Conservation (phyloP, 1,140 invertebrate genomes). For the Mya arenaria region DNA sequence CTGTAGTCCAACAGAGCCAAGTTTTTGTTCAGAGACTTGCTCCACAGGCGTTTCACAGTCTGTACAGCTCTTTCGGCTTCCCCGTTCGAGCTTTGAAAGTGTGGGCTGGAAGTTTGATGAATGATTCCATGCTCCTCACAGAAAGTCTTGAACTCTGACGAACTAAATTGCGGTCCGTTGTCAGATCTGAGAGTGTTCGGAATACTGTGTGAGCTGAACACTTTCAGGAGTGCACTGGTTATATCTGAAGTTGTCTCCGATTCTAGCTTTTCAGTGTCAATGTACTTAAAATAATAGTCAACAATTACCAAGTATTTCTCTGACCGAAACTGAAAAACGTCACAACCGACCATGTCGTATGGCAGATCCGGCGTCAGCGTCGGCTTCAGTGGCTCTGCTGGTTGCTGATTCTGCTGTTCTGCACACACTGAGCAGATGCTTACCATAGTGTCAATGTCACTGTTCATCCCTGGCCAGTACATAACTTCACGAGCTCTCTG, state of each 20-base stretch:
- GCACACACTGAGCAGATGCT: constrained; percentile 78
- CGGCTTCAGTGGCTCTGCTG: constrained; percentile 39
- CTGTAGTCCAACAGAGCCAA: constrained; percentile 59
- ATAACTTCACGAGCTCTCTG: constrained; percentile 77
- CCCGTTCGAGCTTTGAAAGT: too few species aligned
- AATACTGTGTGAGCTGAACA: constrained; percentile 49
- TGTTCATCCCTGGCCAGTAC: constrained; percentile 80
- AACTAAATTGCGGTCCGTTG: constrained; percentile 80
- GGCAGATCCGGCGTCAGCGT: constrained; percentile 1
- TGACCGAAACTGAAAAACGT: constrained; percentile 50
- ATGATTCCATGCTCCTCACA: constrained; percentile 46
- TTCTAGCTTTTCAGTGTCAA: constrained; percentile 32
- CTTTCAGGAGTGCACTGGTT: constrained; percentile 18
- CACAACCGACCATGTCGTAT: constrained; percentile 42
- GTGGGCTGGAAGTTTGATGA: constrained; percentile 60
- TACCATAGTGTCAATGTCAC: constrained; percentile 79
- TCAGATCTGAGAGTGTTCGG: constrained; percentile 76
- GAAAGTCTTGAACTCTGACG: constrained; percentile 71
- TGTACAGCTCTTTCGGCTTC: constrained; percentile 64
- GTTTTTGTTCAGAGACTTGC: too few species aligned
- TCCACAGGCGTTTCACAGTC: too few species aligned
- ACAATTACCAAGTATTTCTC: constrained; percentile 55
- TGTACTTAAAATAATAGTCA: constrained; percentile 60
- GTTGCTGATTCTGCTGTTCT: constrained; percentile 38
- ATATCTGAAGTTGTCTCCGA: constrained; percentile 37